Evolutionary conservation across 2,888 invertebrate species (phyloP), one percentile per base, ranked within the genome.

Genomic region (Argyra leucocephala): DNA sequence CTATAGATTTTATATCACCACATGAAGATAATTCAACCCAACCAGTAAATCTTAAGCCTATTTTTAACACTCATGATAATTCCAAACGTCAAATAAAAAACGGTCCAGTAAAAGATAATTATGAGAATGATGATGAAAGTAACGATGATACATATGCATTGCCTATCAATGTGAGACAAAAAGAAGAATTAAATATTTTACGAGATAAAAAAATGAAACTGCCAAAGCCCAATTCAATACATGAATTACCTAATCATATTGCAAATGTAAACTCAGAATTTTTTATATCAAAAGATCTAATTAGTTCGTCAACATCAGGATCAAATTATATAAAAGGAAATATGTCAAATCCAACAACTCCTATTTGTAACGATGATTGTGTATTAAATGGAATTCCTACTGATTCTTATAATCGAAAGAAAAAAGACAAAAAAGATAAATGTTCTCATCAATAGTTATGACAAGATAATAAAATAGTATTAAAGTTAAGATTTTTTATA

Each of bases 341-440:
- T 26, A 31, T 26, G 21, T 24, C 24, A 7, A 61, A 61, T 48
- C 48, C 48, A 18, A 48, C 48, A 48, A 48, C 48, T 18, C 48
- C 48, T 4, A n/a, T 48, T 48, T 48, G 48, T 18, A 48, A 15
- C 5, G 48, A 2, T 18, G n/a, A 48, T 48, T 5, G 18, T 48
- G 5, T 48, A 18, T 48, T 48, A 48, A 15, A 15, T 18, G 48
- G n/a, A 12, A 9, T 48, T 18, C 5, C 48, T 48, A 12, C 48
- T 3, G 48, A 48, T 48, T 48, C 18, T 18, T 48, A 48, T 15
- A 48, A 48, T 48, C 48, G 48, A 31, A 24, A 61, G 24, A 61
- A 61, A 61, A 61, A 24, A 31, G 60, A 60, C 3, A 60, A 60
- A 60, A 60, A 12, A 60, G 61, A 61, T n/a, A 61, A 61, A 61